These are phyloP conservation scores for Carollia perspicillata DNA, from an alignment of 2,113 vertebrate species.

Conservation along the genomic window DNA sequence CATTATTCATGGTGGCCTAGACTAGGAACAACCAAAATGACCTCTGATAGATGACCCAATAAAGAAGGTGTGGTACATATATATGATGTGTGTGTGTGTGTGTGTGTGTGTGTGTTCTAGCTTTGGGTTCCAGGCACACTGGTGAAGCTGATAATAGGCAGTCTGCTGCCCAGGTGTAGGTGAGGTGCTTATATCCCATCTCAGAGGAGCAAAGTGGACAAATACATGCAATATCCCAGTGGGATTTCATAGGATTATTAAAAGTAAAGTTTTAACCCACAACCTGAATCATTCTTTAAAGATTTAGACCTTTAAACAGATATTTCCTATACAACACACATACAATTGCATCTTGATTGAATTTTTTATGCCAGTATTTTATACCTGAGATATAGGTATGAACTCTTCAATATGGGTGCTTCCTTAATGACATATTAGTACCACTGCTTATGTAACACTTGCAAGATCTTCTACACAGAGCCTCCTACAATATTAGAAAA, in stretches of 20 bases:
- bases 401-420: background rate
- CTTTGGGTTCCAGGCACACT: background rate
- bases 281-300: background rate
- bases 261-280: background rate
- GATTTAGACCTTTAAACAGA: background rate
- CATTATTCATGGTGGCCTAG: background rate
- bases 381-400: background rate
- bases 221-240: background rate
- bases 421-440: background rate
- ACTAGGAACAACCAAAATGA: background rate
- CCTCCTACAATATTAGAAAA: background rate
- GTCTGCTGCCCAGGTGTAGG: background rate
- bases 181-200: background rate
- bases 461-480: background rate
- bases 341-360: background rate
- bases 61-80: background rate
- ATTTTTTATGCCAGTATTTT: background rate
- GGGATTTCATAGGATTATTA: slow-evolving; percentile 1
- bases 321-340: background rate
- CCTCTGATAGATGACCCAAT: background rate
- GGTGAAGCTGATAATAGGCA: background rate
- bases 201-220: background rate
- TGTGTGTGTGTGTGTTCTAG: background rate
- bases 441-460: background rate
- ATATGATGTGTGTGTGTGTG: background rate